Base-by-base conservation (phyloP, 2,113 vertebrate species). In the Pteruthius melanotis region DNA sequence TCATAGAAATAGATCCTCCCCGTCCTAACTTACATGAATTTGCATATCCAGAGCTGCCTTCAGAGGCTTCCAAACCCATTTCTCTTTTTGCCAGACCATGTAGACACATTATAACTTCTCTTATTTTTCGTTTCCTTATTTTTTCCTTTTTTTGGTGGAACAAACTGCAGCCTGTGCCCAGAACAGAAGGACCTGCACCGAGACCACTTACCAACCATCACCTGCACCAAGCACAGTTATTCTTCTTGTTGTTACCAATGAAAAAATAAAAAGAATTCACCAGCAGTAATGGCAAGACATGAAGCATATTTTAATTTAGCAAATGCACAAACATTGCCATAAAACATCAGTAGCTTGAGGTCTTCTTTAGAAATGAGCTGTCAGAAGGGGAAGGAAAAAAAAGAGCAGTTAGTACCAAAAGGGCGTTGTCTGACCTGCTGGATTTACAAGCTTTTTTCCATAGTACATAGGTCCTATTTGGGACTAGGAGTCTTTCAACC, bases 301-400 rank as follows among this genome's bases (percentile, higher is more conserved):
- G 97, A 96, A 60, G 64, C 95, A 54, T 98, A 97, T 96, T 98
- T 97, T 97, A 97, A 97, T 90, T 96, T 98, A 97, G 97, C 96
- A 93, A 98, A 97, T 87, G 96, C 96, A 95, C 94, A 97, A 89
- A 95, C 94, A 68, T 74, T 97, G 83, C 94, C 84, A 76, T 98
- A 97, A 97, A 70, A 74, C 59, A 94, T 93, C 78, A 60, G 65
- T 90, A 83, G 83, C 78, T 92, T 96, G 83, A 91, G 30, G 76
- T 92, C 92, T 90, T 93, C 94, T 93, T 86, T 94, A 75, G 85
- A 94, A 96, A 96, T 92, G 75, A 93, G 88, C 90, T 95, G 70
- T 94, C 91, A 96, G 49, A 71, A 76, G 18, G 8, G 7, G 77
- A 52, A 52, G 27, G 15, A 1, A 31, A 47, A 56, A 49, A 52